A percentile compares a stretch with the other conserved stretches of the same genome.
These are phyloP conservation scores for Allolobophora icterica DNA, from an alignment of 2,888 invertebrate genomes.

Conservation along the genomic window DNA sequence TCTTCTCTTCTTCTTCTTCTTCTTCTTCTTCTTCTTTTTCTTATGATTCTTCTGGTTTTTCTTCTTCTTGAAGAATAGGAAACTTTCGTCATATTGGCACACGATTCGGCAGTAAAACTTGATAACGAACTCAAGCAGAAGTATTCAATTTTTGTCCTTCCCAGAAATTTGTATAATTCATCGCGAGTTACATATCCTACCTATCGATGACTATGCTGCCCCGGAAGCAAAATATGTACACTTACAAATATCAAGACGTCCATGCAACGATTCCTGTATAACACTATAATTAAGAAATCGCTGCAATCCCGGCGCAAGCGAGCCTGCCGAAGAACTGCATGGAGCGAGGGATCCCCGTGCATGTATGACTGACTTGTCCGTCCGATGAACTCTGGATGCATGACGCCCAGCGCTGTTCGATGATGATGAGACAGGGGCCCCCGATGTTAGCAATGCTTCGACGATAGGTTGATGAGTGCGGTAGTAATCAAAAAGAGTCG, in stretches of 20 bases:
- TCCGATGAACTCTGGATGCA: not conserved
- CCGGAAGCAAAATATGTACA: too few species aligned
- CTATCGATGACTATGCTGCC: too few species aligned
- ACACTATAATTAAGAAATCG: not conserved
- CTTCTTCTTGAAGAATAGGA: too few species aligned
- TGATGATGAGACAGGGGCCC: not conserved
- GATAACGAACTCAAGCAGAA: too few species aligned
- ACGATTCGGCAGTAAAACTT: too few species aligned
- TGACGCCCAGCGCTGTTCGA: not conserved
- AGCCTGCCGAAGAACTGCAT: not conserved
- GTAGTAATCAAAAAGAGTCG: not conserved
- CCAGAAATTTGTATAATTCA: too few species aligned
- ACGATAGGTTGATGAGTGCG: constrained; percentile 8
- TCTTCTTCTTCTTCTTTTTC: too few species aligned
- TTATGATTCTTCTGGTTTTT: too few species aligned
- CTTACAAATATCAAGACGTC: not conserved
- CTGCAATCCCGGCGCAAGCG: not conserved
- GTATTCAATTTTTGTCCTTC: too few species aligned
- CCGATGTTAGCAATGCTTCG: not conserved
- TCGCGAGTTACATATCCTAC: too few species aligned
- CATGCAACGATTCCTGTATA: not conserved
- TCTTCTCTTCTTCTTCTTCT: too few species aligned
- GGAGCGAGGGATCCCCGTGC: not conserved
- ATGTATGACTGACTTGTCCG: not conserved
- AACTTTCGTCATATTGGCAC: too few species aligned